Evolutionary conservation across 2,797 vertebrate species (phyloP), one percentile per base, ranked within the genome.

Genomic region (Agapornis canus): DNA sequence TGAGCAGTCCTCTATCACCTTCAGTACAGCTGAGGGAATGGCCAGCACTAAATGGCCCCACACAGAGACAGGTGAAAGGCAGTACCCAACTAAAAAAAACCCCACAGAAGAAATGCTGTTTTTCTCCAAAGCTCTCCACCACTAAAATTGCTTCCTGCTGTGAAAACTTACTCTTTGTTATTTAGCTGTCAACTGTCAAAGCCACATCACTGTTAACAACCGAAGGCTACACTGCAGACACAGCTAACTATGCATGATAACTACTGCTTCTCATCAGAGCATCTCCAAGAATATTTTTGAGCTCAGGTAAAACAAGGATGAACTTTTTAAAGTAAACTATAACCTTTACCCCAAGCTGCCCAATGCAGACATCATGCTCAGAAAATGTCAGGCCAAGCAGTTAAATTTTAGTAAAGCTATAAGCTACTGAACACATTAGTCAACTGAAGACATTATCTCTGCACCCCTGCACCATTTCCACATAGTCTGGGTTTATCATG

Each of bases 151-250:
- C 47, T 90, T 83, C 47, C 47, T 65, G 31, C 63, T 37, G 13
- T 72, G 61, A 80, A 93, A 93, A 70, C 26, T 72, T 56, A 64
- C 21, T 79, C 47, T 69, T 82, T 60, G 37, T 73, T 91, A 79
- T 91, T 87, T 77, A 93, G 26, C 68, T 85, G 78, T 87, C 71
- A 89, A 0, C 59, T 89, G 59, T 66, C 78, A 95, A 87, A 93
- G 32, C 20, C 52, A 65, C 15, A 29, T 32, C 66, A n/a, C 32
- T 76, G 31, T n/a, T 65, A 84, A 72, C 47, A 75, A 82, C 25
- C 10, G 29, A 60, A 76, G 47, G 51, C 81, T 82, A 66, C 25
- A 6, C 19, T 59, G 32, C 29, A 43, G 35, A 61, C 66, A 48
- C 21, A 40, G 27, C n/a, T 84, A 76, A 60, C 47, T 40, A 17